Percentiles rank a stretch among this genome's conserved stretches.
Conservation (phyloP, 1,140 invertebrate genomes). For the Papilio polytes region DNA sequence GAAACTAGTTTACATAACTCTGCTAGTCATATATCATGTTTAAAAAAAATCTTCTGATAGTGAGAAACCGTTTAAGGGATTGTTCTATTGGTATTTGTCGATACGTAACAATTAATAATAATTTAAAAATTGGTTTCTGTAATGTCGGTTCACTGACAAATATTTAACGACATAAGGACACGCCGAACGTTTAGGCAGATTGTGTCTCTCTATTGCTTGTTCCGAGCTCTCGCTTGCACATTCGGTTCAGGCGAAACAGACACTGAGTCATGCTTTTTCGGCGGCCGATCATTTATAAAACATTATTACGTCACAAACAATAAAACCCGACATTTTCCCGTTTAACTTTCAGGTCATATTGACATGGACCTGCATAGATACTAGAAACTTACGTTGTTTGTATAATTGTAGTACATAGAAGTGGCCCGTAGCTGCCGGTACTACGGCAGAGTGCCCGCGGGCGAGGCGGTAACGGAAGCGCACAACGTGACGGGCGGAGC, state of each 20-base stretch:
- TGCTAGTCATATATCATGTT: neutral
- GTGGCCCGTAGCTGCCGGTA: conserved; percentile 91
- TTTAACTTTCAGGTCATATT: too few relatives aligned
- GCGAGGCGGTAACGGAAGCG: conserved; percentile 75
- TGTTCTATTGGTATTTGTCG: neutral
- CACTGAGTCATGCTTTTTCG: too few relatives aligned
- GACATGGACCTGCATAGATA: neutral
- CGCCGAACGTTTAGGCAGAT: too few relatives aligned
- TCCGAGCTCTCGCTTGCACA: too few relatives aligned
- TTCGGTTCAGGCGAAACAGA: too few relatives aligned
- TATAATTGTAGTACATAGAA: conserved; percentile 91
- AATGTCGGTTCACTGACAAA: too few relatives aligned
- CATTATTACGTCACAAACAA: too few relatives aligned
- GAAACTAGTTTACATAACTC: neutral
- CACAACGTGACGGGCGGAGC: conserved; percentile 49
- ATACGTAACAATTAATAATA: too few relatives aligned
- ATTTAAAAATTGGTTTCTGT: neutral
- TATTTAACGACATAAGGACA: too few relatives aligned
- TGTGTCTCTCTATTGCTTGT: too few relatives aligned
- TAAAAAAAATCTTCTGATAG: too few relatives aligned
- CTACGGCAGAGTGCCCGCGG: conserved; percentile 95
- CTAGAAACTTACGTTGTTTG: conserved; percentile 31
- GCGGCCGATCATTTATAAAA: too few relatives aligned
- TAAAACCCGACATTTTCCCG: neutral
- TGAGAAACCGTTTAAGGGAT: neutral